phyloP scores from a whole-genome alignment of 2,797 vertebrate species.

The Bryconaethiops microstoma region DNA sequence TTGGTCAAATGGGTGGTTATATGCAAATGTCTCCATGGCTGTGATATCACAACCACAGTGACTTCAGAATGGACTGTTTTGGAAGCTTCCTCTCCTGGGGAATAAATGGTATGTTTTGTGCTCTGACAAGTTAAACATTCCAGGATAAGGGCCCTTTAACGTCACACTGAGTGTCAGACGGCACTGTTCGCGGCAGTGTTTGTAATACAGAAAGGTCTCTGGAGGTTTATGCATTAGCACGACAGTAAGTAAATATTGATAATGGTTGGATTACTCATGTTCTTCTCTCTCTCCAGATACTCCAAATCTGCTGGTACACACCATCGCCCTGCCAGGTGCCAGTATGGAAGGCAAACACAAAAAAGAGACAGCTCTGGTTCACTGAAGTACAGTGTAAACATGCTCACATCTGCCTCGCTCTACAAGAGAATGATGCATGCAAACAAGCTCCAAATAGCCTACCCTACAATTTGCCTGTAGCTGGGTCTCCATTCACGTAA shows the following conservation, averaged over 20 bases:
- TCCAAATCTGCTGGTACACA: slow-evolving; percentile 30
- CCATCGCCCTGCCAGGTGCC: slow-evolving; percentile 56
- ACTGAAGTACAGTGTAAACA: slow-evolving; percentile 50
- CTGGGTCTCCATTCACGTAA: not conserved
- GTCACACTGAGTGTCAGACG: not conserved
- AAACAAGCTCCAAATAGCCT: slow-evolving; percentile 24
- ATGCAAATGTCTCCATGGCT: not conserved
- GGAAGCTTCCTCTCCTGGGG: not conserved
- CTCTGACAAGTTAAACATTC: too few species aligned
- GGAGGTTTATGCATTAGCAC: slow-evolving; percentile 35
- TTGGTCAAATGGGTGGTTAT: not conserved
- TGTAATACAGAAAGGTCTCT: slow-evolving; percentile 32
- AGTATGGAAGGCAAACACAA: slow-evolving; percentile 54
- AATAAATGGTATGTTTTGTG: not conserved
- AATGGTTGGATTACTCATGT: slow-evolving; percentile 28
- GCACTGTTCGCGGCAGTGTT: not conserved
- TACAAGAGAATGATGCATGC: slow-evolving; percentile 25
- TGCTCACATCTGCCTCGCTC: slow-evolving; percentile 17
- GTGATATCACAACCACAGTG: not conserved
- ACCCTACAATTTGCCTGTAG: not conserved
- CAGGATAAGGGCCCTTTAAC: not conserved
- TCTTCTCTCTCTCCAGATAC: slow-evolving; percentile 43
- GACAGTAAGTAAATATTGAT: slow-evolving; percentile 53
- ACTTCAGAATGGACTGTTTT: not conserved
- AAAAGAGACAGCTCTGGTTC: slow-evolving; percentile 44